These are phyloP conservation scores for Sebastes schlegelii DNA, from an alignment of 2,113 vertebrate species.

Conservation along the genomic window DNA sequence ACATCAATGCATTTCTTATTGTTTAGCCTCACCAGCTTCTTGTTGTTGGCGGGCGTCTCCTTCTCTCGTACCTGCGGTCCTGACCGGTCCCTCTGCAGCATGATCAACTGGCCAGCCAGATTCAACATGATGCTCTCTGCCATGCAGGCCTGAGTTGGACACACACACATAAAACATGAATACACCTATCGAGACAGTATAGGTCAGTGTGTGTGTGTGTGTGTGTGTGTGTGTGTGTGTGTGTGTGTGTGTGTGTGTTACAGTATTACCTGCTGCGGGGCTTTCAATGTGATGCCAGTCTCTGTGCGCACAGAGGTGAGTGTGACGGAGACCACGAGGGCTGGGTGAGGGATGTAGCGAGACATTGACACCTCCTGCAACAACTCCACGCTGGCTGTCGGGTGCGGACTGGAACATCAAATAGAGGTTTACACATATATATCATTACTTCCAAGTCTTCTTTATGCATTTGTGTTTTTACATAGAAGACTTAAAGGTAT, in stretches of 20 bases:
- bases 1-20: neutral
- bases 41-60: slow-evolving; percentile 89
- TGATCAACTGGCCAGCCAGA: slow-evolving; percentile 97
- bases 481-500: neutral
- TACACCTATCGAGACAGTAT: neutral
- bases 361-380: slow-evolving; percentile 99
- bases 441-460: neutral
- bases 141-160: slow-evolving; percentile 88
- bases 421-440: neutral
- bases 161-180: slow-evolving; percentile 2
- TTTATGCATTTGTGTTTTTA: too few species aligned
- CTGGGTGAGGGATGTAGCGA: slow-evolving; percentile 97
- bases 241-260: neutral
- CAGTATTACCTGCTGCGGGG: slow-evolving; percentile 93
- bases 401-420: slow-evolving; percentile 84
- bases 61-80: slow-evolving; percentile 97
- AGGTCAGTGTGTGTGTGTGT: neutral
- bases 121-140: slow-evolving; percentile 99
- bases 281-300: slow-evolving; percentile 96
- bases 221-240: neutral
- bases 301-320: slow-evolving; percentile 97
- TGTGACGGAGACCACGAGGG: slow-evolving; percentile 96
- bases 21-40: slow-evolving; percentile 92
- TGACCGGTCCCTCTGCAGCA: slow-evolving; percentile 97
- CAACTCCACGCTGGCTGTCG: slow-evolving; percentile 90